Evolutionary conservation across 2,797 vertebrate genomes (phyloP).

Genomic region (Hemitrygon akajei): DNA sequence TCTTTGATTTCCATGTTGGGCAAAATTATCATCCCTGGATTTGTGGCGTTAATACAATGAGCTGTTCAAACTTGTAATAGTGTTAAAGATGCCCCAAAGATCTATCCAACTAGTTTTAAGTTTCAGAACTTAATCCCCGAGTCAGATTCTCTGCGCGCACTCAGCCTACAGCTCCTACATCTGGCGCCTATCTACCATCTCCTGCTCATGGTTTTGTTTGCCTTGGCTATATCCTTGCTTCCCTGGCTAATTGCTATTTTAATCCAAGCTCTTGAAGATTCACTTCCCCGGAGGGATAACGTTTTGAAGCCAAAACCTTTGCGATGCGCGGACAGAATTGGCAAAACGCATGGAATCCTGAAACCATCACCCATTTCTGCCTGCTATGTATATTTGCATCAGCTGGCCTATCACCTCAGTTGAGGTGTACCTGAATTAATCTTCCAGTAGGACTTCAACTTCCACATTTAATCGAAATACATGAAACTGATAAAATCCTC

Average conservation of each 20-base stretch:
- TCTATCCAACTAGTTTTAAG: background rate
- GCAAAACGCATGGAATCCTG: background rate
- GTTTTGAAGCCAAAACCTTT: background rate
- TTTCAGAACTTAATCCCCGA: background rate
- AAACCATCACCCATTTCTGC: background rate
- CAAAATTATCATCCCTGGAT: background rate
- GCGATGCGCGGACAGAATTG: background rate
- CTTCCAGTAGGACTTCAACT: background rate
- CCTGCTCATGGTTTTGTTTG: background rate
- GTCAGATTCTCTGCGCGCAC: background rate
- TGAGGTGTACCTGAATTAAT: background rate
- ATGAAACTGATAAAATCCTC: background rate
- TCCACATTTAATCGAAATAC: background rate
- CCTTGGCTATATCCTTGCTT: background rate
- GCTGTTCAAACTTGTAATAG: constrained; percentile 56
- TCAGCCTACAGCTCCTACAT: constrained; percentile 7
- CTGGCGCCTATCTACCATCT: constrained; percentile 21
- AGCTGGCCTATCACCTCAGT: background rate
- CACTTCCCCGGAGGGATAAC: background rate
- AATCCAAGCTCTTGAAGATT: constrained; percentile 13
- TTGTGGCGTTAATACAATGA: constrained; percentile 46
- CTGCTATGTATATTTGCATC: background rate
- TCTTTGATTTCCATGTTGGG: background rate
- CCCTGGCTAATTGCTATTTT: constrained; percentile 4
- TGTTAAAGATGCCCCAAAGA: constrained; percentile 39